A percentile compares a stretch with the other conserved stretches of the same genome.
Conservation (phyloP, 2,797 vertebrate genomes). For the Lagodon rhomboides region DNA sequence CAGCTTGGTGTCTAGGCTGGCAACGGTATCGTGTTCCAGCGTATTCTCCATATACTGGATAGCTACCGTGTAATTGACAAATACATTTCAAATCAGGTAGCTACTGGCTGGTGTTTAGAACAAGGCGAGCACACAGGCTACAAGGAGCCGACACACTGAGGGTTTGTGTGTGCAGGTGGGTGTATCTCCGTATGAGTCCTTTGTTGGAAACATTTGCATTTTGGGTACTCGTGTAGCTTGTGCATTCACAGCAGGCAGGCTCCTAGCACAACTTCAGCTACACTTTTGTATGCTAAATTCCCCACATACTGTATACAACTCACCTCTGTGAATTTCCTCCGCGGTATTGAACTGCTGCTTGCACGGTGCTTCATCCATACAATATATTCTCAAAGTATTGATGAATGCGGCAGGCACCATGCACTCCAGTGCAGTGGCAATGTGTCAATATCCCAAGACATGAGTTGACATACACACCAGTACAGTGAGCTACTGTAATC, state of each 20-base stretch:
- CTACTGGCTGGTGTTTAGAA: slow-evolving; percentile 14
- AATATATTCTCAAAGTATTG: slow-evolving; percentile 52
- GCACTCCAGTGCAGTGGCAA: slow-evolving; percentile 37
- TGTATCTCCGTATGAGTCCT: slow-evolving; percentile 30
- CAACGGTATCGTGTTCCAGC: slow-evolving; percentile 34
- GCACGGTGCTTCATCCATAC: slow-evolving; percentile 45
- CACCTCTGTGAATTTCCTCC: slow-evolving; percentile 49
- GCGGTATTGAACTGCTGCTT: slow-evolving; percentile 38
- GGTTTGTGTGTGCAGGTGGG: slow-evolving; percentile 11
- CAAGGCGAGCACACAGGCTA: slow-evolving; percentile 10
- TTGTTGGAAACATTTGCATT: slow-evolving; percentile 57
- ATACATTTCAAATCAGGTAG: slow-evolving; percentile 38
- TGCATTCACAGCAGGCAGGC: slow-evolving; percentile 40
- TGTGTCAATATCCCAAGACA: slow-evolving; percentile 62
- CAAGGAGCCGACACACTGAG: slow-evolving; percentile 9
- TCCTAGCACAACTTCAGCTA: slow-evolving; percentile 55
- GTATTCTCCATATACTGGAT: slow-evolving; percentile 43
- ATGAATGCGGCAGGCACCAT: slow-evolving; percentile 32
- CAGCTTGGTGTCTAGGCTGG: slow-evolving; percentile 34
- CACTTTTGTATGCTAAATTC: slow-evolving; percentile 68
- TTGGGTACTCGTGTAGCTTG: slow-evolving; percentile 37
- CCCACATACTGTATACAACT: slow-evolving; percentile 52
- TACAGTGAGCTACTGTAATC: slow-evolving; percentile 47
- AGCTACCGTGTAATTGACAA: slow-evolving; percentile 15
- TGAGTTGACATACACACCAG: slow-evolving; percentile 53